Base-by-base conservation (phyloP, 2,888 invertebrate species). In the Erynnis tages region DNA sequence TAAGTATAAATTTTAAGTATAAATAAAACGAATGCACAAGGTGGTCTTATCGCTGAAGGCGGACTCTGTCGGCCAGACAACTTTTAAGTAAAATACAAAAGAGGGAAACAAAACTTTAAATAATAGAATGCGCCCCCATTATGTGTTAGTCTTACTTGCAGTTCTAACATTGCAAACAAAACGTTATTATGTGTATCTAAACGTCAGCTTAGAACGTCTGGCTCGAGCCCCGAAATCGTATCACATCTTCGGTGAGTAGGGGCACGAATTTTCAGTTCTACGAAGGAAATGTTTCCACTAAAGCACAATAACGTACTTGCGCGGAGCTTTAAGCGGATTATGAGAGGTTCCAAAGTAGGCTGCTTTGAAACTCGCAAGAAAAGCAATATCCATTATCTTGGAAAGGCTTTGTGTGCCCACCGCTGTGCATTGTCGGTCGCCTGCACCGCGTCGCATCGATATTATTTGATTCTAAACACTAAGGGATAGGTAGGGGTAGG, bases 321-420 rank as follows among this genome's bases (percentile, higher is more conserved):
- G 73, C 68, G 71, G 67, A 77, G 76, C 80, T 70, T 76, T 85
- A 85, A 86, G 83, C 83, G 85, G 86, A 86, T 87, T 86, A 88
- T 82, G 81, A 82, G 82, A 82, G 84, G 79, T 82, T 82, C 72
- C 78, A 76, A 82, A 84, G 85, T 85, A 85, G 86, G 82, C 82
- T 82, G 83, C 85, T 85, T 83, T 82, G 84, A 84, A 85, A 82
- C 84, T 85, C 74, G 74, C 84, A 84, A 86, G 85, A 83, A 87
- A 86, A 85, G 84, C 86, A 87, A 88, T 86, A 86, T 86, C 86
- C 84, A 87, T 86, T 86, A 87, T 86, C 82, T 83, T 76, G 81
- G 75, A 70, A 63, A 69, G 73, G 78, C 81, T 82, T 83, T 84
- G 79, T 82, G 77, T 72, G 74, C 65, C 66, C 74, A 69, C 71